These are phyloP conservation scores for Falco naumanni DNA, from an alignment of 2,797 vertebrate genomes.

Conservation along the genomic window DNA sequence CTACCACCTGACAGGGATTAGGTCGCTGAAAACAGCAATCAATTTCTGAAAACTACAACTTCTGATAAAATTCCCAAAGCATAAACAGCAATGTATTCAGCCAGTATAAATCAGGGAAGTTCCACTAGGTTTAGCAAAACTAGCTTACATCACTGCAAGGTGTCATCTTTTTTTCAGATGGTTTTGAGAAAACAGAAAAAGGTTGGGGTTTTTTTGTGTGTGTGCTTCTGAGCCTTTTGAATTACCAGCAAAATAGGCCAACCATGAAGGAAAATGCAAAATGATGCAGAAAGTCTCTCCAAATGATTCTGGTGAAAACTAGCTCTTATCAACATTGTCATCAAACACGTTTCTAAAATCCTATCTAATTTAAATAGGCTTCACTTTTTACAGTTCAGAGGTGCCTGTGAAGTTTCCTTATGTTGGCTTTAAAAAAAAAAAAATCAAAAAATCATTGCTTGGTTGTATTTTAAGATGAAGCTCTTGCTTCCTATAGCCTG, in stretches of 20 bases:
- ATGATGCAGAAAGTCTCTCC: not conserved
- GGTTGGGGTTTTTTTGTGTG: not conserved
- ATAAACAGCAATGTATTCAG: not conserved
- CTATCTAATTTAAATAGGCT: not conserved
- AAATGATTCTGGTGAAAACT: not conserved
- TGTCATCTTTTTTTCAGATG: not conserved
- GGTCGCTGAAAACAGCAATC: not conserved
- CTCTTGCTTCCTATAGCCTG: not conserved
- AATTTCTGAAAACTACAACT: not conserved
- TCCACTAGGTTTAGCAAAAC: not conserved
- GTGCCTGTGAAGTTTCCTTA: not conserved
- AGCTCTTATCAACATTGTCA: not conserved
- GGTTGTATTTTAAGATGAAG: not conserved
- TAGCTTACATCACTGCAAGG: not conserved
- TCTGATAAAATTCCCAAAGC: not conserved
- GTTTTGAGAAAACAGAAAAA: not conserved
- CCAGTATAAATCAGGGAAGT: not conserved
- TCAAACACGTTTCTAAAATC: not conserved
- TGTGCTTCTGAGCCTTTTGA: not conserved
- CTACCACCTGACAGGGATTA: not conserved
- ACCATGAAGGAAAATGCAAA: not conserved
- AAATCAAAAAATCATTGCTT: not conserved
- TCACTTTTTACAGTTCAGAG: not conserved
- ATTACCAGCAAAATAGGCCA: not conserved
- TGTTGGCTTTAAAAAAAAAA: rapidly evolving